phyloP scores from a whole-genome alignment of 2,797 vertebrate genomes.

The Sebastes alutus region DNA sequence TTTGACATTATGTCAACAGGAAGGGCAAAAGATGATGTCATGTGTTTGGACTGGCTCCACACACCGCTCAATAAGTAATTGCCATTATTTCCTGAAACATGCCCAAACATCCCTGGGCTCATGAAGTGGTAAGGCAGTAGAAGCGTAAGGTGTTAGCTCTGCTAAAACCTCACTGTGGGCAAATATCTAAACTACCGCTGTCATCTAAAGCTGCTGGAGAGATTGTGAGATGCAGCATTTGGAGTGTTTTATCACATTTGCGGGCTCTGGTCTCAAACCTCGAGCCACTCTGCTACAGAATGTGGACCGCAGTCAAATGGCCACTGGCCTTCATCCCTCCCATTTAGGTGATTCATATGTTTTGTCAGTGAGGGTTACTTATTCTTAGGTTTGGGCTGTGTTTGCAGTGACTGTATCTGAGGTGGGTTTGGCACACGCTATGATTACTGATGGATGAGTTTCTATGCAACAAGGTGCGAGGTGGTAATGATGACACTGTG shows the following conservation, averaged over 20 bases:
- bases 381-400: constrained; percentile 50
- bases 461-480: constrained; percentile 42
- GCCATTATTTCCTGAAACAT: constrained; percentile 61
- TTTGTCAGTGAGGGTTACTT: constrained; percentile 48
- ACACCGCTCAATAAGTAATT: constrained; percentile 39
- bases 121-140: background rate
- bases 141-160: background rate
- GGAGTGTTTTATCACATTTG: constrained; percentile 39
- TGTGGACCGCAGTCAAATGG: constrained; percentile 31
- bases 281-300: constrained; percentile 18
- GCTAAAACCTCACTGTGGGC: background rate
- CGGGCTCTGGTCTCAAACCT: constrained; percentile 30
- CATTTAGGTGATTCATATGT: constrained; percentile 51
- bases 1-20: constrained; percentile 63
- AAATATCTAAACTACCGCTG: background rate
- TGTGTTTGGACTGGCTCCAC: constrained; percentile 49
- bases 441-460: constrained; percentile 40
- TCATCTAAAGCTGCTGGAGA: background rate
- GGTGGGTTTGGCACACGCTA: constrained; percentile 25
- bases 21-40: constrained; percentile 69
- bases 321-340: constrained; percentile 8
- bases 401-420: constrained; percentile 38
- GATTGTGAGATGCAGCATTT: constrained; percentile 13
- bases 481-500: constrained; percentile 21
- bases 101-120: constrained; percentile 45